These are phyloP conservation scores for Malacoraja senta DNA, from an alignment of 2,797 vertebrate genomes.

Conservation along the genomic window DNA sequence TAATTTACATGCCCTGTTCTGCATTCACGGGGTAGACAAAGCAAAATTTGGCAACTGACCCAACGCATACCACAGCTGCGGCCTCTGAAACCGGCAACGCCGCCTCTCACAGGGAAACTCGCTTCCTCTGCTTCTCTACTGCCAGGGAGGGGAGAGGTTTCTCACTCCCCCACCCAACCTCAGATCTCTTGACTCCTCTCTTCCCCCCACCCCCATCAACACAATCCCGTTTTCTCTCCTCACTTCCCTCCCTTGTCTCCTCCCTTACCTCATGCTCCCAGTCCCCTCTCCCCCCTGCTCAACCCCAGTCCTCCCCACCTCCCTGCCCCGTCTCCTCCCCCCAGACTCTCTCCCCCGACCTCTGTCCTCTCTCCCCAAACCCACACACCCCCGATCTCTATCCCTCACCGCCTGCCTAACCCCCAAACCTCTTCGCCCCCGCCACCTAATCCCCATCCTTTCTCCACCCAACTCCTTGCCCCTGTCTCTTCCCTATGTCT, in stretches of 20 bases:
- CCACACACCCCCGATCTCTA: no score
- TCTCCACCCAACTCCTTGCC: no score
- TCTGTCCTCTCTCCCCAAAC: neutral
- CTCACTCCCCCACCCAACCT: no score
- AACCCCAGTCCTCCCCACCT: no score
- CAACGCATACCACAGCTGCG: slow-evolving; percentile 54
- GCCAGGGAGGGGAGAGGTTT: slow-evolving; percentile 34
- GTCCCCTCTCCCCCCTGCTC: neutral
- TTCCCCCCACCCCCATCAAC: neutral
- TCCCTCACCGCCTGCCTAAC: no score
- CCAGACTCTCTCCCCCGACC: neutral
- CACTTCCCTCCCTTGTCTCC: neutral
- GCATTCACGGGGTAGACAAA: slow-evolving; percentile 56
- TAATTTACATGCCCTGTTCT: slow-evolving; percentile 53
- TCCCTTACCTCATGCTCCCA: no score
- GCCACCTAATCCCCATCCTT: no score
- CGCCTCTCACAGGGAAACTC: slow-evolving; percentile 50
- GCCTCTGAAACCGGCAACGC: slow-evolving; percentile 55
- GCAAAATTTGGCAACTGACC: slow-evolving; percentile 52
- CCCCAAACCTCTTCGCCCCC: no score
- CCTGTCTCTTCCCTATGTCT: no score
- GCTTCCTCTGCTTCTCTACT: slow-evolving; percentile 49
- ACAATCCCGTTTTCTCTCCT: neutral
- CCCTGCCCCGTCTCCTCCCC: neutral
- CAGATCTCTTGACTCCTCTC: no score